phyloP scores from a whole-genome alignment of 2,797 vertebrate genomes.

The Psittacula derbiana region DNA sequence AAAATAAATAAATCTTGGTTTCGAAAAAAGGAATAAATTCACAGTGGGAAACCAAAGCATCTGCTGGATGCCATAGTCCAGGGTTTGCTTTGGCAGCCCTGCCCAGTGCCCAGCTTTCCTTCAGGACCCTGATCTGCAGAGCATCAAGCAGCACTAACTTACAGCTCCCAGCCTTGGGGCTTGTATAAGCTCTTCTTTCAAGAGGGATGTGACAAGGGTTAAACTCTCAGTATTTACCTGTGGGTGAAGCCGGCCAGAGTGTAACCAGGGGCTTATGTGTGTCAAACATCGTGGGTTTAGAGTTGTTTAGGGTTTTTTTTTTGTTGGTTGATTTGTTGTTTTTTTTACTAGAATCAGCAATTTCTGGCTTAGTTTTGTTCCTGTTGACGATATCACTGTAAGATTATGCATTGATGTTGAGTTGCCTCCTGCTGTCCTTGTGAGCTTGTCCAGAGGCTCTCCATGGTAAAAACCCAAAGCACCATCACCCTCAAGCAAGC shows the following conservation, averaged over 20 bases:
- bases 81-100: not conserved
- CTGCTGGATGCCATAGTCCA: not conserved
- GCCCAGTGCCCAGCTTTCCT: not conserved
- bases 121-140: not conserved
- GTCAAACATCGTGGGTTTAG: not conserved
- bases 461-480: not conserved
- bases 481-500: not conserved
- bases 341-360: not conserved
- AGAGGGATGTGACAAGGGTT: not conserved
- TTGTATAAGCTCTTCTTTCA: not conserved
- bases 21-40: not conserved
- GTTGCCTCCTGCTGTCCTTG: not conserved
- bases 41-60: fast-evolving
- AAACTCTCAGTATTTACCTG: not conserved
- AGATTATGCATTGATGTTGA: not conserved
- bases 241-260: not conserved
- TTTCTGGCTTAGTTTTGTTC: not conserved
- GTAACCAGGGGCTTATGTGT: not conserved
- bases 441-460: not conserved
- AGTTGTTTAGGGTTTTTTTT: not conserved
- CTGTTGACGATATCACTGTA: not conserved
- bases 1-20: not conserved
- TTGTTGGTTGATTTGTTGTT: not conserved
- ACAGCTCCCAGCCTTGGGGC: not conserved
- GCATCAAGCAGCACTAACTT: not conserved